Evolutionary conservation across 2,113 vertebrate genomes (phyloP), one percentile per base, ranked within the genome.

Genomic region (Thymallus thymallus): DNA sequence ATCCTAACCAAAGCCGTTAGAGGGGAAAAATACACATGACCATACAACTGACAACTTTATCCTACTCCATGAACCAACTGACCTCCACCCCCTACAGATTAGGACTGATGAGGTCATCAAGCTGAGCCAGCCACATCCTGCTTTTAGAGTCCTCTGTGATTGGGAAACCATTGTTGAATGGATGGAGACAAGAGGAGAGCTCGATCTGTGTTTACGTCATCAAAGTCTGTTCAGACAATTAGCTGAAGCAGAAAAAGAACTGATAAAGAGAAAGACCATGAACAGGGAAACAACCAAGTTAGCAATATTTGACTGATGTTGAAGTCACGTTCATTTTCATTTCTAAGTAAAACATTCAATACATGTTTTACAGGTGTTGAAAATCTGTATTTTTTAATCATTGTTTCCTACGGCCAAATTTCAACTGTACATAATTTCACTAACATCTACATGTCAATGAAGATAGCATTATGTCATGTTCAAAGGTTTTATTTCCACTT

Each of bases 11-110:
- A 90, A 89, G 23, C 24, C 24, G 24, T 14, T 88, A 84, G 48
- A 51, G 75, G 75, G 82, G 87, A 78, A 87, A 83, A 89, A 90
- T 88, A 91, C 85, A 89, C 76, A 74, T 83, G 76, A 79, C 82
- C 14, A 14, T 20, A 71, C 84, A 79, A 79, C 82, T 74, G 74
- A 85, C 80, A 76, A 72, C 84, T 76, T 18, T 3, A 88, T 89
- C 87, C 87, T 82, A 65, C 75, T 73, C 79, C 81, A 84, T 86
- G 84, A 41, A 41, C 35, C 35, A 83, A 89, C 75, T 87, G 87
- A 80, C 76, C 88, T 72, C 82, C 80, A 85, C 72, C 79, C 58
- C 20, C 58, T 61, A 24, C 58, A 61, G n/a, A 64, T 45, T 23
- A 45, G 22, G 41, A 45, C 32, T 68, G 10, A 23, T 46, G 10